phyloP scores from a whole-genome alignment of 2,113 vertebrate genomes.

The Ameiurus melas region DNA sequence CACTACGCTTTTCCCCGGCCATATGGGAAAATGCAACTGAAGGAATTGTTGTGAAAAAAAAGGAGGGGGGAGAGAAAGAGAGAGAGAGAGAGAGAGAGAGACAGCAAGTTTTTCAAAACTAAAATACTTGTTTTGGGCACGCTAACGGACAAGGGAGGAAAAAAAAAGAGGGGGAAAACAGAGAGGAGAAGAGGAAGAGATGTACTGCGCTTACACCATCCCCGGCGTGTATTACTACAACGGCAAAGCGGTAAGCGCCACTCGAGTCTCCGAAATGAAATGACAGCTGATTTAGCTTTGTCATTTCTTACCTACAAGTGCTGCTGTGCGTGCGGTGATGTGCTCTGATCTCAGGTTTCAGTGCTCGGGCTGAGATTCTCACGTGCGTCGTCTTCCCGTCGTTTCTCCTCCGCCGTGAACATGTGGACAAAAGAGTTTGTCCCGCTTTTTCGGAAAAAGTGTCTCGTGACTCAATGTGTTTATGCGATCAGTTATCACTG shows the following conservation, averaged over 20 bases:
- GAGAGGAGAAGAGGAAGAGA: conserved; percentile 73
- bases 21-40: conserved; percentile 97
- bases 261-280: conserved; percentile 57
- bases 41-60: conserved; percentile 90
- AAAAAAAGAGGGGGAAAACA: conserved; percentile 40
- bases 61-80: conserved; percentile 53
- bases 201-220: conserved; percentile 96
- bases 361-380: background rate
- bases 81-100: background rate
- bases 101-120: conserved; percentile 74
- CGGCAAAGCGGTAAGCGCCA: conserved; percentile 89
- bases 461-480: background rate
- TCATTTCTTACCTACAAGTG: background rate
- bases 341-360: conserved; percentile 52
- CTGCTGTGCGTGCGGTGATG: background rate
- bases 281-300: conserved; percentile 24
- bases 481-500: background rate
- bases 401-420: background rate
- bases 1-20: conserved; percentile 88
- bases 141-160: conserved; percentile 65
- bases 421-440: background rate
- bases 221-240: conserved; percentile 97
- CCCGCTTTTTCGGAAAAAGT: background rate
- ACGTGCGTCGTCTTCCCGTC: background rate
- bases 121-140: conserved; percentile 81